phyloP scores from a whole-genome alignment of 2,797 vertebrate genomes.

The Lepus oiostolus region DNA sequence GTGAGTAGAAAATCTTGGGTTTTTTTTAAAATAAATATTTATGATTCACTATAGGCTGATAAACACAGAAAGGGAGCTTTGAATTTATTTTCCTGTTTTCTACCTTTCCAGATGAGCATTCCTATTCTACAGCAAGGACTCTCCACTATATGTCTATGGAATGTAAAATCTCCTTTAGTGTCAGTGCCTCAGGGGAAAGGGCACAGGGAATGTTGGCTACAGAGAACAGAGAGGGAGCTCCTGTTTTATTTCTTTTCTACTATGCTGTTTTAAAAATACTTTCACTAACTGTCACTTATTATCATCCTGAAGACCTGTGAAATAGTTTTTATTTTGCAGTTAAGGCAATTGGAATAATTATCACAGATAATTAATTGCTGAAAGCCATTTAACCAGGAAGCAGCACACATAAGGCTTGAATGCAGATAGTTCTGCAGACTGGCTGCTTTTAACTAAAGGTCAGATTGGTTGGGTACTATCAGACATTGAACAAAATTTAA shows the following conservation, averaged over 20 bases:
- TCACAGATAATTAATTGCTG: not conserved
- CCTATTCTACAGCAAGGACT: not conserved
- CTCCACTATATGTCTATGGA: not conserved
- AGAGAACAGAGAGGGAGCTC: not conserved
- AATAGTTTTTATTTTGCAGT: constrained; percentile 27
- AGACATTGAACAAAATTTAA: not conserved
- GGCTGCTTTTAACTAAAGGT: not conserved
- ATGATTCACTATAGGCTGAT: not conserved
- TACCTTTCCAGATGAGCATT: not conserved
- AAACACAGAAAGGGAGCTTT: not conserved
- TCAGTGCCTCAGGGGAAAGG: not conserved
- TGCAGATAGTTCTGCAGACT: not conserved
- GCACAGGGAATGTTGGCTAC: fast-evolving
- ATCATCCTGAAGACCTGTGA: not conserved
- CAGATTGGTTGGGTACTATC: not conserved
- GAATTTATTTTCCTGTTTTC: not conserved
- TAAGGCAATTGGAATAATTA: constrained; percentile 29
- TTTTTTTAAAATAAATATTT: constrained; percentile 34
- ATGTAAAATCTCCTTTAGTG: not conserved
- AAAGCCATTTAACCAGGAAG: not conserved
- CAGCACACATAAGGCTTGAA: not conserved
- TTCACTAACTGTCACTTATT: not conserved
- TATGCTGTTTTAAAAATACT: not conserved
- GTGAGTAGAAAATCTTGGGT: not conserved
- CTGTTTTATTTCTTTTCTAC: not conserved